Evolutionary conservation across 37 sponge, comb jelly and placozoan genomes (phyloP), one percentile per base, ranked within the genome.

Genomic region (Chondrilla cf. caribensis): DNA sequence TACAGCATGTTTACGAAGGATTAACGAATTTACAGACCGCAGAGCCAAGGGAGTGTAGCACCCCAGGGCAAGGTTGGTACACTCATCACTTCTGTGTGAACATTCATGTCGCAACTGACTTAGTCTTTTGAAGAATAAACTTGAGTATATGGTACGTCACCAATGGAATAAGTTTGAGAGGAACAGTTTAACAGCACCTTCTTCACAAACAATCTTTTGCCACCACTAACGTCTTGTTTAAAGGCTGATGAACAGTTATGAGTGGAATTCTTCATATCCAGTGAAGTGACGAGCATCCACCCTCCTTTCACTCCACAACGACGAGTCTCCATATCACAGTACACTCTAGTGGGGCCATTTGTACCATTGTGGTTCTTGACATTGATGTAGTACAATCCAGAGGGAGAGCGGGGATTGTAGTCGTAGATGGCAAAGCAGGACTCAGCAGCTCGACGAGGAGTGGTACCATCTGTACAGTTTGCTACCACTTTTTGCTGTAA

Each of bases 251-350:
- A 43, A 42, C 76, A 73, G 44, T 15, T 19, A n/a, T n/a, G n/a
- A 25, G 38, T 19, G 2, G 76, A n/a, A 36, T 73, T n/a, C 3
- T 3, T 73, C 76, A 73, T 73, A 37, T 73, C 36, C 22, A 73
- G 19, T n/a, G 31, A 42, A 1, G 43, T 4, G 25, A 73, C 76
- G 43, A 41, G 37, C 76, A 73, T 73, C 76, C 76, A 73, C 7
- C 64, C 64, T 73, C 76, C 76, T 43, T 40, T 73, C 38, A 73
- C 41, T 37, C 41, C 41, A 25, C 76, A 73, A n/a, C n/a, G n/a
- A 11, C 41, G 18, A 24, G 43, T 73, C 25, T 73, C 76, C 76
- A 73, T 73, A 25, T 73, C 76, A 73, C 76, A 73, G 44, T 39
- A 73, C 38, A 73, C 76, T n/a, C 36, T 17, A 5, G 43, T 37